Conservation (phyloP, 2,888 invertebrate genomes). For the Amblyteles armatorius region DNA sequence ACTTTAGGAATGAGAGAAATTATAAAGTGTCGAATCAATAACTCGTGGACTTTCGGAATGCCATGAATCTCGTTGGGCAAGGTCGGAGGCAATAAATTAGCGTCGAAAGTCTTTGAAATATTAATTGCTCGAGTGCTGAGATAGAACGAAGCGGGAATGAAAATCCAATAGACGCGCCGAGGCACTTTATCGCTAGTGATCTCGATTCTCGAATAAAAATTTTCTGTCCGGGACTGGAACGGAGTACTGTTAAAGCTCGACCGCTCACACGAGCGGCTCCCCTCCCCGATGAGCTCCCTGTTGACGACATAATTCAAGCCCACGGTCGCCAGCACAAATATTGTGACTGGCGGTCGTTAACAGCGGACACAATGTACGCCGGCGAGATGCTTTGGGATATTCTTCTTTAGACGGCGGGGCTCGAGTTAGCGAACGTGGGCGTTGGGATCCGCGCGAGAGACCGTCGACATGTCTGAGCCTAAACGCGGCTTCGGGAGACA, state of each 20-base stretch:
- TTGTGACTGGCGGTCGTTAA: slow-evolving; percentile 78
- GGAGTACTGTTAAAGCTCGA: not conserved
- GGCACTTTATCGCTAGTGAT: slow-evolving; percentile 52
- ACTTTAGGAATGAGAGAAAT: slow-evolving; percentile 44
- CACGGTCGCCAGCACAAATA: slow-evolving; percentile 79
- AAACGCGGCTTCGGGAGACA: not conserved
- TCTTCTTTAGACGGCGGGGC: not conserved
- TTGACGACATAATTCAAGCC: slow-evolving; percentile 78
- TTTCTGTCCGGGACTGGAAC: not conserved
- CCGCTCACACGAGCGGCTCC: not conserved
- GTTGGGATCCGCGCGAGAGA: not conserved
- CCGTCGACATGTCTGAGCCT: not conserved
- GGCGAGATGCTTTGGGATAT: not conserved
- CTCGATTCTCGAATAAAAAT: slow-evolving; percentile 15
- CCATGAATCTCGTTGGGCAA: slow-evolving; percentile 49
- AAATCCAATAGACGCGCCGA: slow-evolving; percentile 25
- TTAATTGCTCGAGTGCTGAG: slow-evolving; percentile 44
- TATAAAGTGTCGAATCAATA: slow-evolving; percentile 56
- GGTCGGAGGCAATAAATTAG: slow-evolving; percentile 57
- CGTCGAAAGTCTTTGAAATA: slow-evolving; percentile 30
- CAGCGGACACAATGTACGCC: slow-evolving; percentile 54
- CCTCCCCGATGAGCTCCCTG: slow-evolving; percentile 3
- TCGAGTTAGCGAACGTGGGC: slow-evolving; percentile 2
- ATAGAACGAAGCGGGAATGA: slow-evolving; percentile 29
- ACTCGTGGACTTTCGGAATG: slow-evolving; percentile 41